Evolutionary conservation across 2,113 vertebrate genomes (phyloP), one percentile per base, ranked within the genome.

Genomic region (Takifugu flavidus): DNA sequence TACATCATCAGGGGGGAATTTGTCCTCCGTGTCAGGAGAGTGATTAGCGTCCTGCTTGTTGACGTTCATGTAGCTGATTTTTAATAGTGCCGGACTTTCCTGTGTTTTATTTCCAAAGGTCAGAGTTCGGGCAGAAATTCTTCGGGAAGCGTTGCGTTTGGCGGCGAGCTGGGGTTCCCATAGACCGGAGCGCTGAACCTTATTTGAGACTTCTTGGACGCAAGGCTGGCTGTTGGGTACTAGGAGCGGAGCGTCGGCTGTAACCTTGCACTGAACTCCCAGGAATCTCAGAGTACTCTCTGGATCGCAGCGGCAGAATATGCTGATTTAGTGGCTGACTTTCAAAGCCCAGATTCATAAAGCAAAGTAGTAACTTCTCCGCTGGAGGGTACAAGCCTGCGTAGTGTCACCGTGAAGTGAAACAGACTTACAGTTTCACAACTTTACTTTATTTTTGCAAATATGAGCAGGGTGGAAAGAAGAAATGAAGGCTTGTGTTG

Each of bases 131-230:
- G 90, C 88, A 90, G 90, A 90, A 91, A 89, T 88, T 86, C 83
- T 88, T 74, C n/a, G 83, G 83, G 84, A 90, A 89, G 88, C 91
- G 89, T 90, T 91, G 86, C 86, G 79, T 87, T 91, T 92, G 91
- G 91, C 91, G 74, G 56, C 62, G 52, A 80, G 80, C 80, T 76
- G 44, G 56, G 80, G 86, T 91, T 92, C 91, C 87, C 91, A 92
- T 88, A 87, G 86, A 75, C 80, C 49, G 77, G 82, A 81, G 82
- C 69, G 63, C 82, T 82, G 78, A 86, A 82, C 80, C 76, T 85
- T 87, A 85, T 85, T 90, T 86, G 71, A 87, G 85, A 82, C 75
- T 72, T 82, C 87, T 89, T 89, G 89, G 87, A 88, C 71, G 62
- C 79, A 76, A 80, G 81, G 86, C 84, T 79, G 90, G 82, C 84